These are phyloP conservation scores for Dipodomys ordii DNA, from an alignment of 2,113 vertebrate species.

Conservation along the genomic window DNA sequence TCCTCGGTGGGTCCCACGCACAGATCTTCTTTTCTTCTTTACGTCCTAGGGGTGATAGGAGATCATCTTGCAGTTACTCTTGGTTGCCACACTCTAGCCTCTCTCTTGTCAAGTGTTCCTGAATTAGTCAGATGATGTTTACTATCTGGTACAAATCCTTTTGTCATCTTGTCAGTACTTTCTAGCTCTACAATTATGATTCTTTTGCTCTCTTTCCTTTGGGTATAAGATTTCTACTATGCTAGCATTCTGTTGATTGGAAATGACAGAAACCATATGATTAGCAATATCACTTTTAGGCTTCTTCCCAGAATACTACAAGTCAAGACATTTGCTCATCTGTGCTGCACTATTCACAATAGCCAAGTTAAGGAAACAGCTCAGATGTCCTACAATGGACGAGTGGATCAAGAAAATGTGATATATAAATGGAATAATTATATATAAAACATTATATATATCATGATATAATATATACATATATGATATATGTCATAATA, in stretches of 20 bases:
- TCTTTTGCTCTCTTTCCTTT: not conserved
- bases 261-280: not conserved
- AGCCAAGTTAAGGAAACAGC: too few species aligned
- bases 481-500: too few species aligned
- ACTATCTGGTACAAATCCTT: not conserved
- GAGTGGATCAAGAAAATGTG: too few species aligned
- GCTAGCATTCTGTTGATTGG: not conserved
- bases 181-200: not conserved
- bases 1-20: not conserved
- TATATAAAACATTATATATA: too few species aligned
- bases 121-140: not conserved
- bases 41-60: not conserved
- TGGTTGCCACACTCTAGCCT: not conserved
- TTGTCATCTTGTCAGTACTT: constrained; percentile 6
- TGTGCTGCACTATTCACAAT: too few species aligned
- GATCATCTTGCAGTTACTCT: not conserved
- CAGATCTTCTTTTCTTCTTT: not conserved
- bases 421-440: too few species aligned
- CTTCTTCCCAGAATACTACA: too few species aligned
- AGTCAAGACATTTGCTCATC: too few species aligned
- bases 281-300: too few species aligned
- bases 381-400: too few species aligned
- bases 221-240: not conserved
- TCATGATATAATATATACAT: too few species aligned
- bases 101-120: not conserved